Conservation (phyloP, 1,140 invertebrate species). For the Anagrus nilaparvatae region DNA sequence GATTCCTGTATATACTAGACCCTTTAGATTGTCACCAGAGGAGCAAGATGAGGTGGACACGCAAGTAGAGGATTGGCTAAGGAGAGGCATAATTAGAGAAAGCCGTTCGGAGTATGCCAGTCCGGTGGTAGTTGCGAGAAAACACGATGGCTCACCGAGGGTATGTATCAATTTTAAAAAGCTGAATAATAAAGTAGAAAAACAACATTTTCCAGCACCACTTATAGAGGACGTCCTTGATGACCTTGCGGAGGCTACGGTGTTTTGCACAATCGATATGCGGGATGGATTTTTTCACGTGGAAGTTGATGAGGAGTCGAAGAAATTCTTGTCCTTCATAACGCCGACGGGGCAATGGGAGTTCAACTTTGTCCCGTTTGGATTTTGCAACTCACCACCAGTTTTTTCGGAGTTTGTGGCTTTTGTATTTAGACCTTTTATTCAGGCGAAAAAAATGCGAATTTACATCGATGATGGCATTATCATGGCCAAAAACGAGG, state of each 20-base stretch:
- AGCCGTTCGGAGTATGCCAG: constrained; percentile 33
- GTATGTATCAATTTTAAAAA: constrained; percentile 44
- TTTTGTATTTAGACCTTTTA: no score
- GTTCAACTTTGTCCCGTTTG: no score
- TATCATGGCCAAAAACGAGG: no score
- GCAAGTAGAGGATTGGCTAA: constrained; percentile 27
- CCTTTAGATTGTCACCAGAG: constrained; percentile 17
- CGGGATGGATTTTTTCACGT: no score
- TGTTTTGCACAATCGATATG: constrained; percentile 24
- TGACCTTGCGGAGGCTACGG: constrained; percentile 12
- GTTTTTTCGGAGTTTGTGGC: no score
- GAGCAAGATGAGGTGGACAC: constrained; percentile 23
- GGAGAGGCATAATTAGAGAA: constrained; percentile 22
- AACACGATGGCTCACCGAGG: constrained; percentile 37
- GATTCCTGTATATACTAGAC: background rate
- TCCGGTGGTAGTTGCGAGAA: constrained; percentile 38
- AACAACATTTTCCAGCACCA: constrained; percentile 28
- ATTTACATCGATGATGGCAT: no score
- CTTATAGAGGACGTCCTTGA: constrained; percentile 30
- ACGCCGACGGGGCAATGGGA: no score
- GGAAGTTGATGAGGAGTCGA: constrained; percentile 6
- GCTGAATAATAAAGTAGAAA: constrained; percentile 33
- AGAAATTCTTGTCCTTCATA: constrained; percentile 27
- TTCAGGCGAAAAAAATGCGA: no score
- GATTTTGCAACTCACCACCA: no score